Base-by-base conservation (phyloP, 2,113 vertebrate species). In the Centropristis striata region DNA sequence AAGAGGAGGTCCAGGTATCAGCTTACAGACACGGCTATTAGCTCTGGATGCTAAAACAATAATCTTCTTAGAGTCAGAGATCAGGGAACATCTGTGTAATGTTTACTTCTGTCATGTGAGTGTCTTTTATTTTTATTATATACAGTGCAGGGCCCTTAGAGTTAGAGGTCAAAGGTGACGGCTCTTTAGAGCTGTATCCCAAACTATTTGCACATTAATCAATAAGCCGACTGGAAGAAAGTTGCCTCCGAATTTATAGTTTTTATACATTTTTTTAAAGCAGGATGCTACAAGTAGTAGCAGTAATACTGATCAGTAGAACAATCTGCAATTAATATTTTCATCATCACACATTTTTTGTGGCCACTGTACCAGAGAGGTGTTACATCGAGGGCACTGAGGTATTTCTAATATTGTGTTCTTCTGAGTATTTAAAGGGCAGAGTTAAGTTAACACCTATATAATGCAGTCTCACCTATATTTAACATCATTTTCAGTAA, bases 11-110 rank as follows among this genome's bases (percentile, higher is more conserved):
- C 77, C 60, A 81, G 78, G 61, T 78, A 89, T 90, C 70, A 66
- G 49, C 75, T 90, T 82, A 86, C 63, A 79, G 63, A 84, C 67
- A 86, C 47, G 70, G 59, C 15, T 72, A 67, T 87, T 83, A 83
- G 58, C 70, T 76, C 36, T 32, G 47, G 39, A 75, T 73, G 25
- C 37, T 47, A 63, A 76, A 68, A 64, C 50, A 76, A 78, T 73
- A 63, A 75, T 69, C 41, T 50, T 60, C 50, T 78, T 32, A 65
- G 67, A 73, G 72, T 84, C 27, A 68, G 36, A 83, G 59, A 68
- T 67, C 36, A 73, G 51, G 51, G 25, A 41, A 78, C 81, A 86
- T 88, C 78, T 83, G 75, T 77, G 44, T 42, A 57, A 42, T 68
- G 71, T 81, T 83, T 84, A 65, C 20, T 70, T 78, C 37, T 73